Evolutionary conservation across 2,113 vertebrate species (phyloP), one percentile per base, ranked within the genome.

Genomic region (Zootoca vivipara): DNA sequence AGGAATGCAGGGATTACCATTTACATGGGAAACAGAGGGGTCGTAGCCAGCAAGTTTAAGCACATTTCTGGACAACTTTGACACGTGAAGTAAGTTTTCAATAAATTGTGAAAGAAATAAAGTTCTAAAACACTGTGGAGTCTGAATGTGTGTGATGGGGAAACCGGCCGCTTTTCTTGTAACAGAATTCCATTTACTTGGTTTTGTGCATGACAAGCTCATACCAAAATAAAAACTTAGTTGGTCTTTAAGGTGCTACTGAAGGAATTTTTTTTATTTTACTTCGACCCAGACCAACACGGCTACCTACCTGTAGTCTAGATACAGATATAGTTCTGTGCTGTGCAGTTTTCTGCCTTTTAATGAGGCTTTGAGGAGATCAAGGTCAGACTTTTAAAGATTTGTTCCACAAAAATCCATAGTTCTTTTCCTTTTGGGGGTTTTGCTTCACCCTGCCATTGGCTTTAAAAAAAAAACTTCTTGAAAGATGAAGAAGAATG

Each of bases 391-490:
- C 58, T 64, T 70, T 42, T 85, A 64, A 62, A 85, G 5, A 69
- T 90, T 82, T 94, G 84, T 90, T 84, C 73, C 70, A 78, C 35
- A 72, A 52, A 78, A 82, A 5, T 93, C 52, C 84, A 52, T 84
- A 85, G 83, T 22, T 78, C 46, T 24, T 24, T 88, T 87, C 15
- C 33, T 89, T 65, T 30, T n/a, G 67, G 1, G 72, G 90, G 52
- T 67, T 87, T 89, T 73, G 33, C 67, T 89, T 73, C 74, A 26
- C n/a, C 28, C 77, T 40, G 35, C 65, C 35, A 72, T 42, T 83
- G 72, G 22, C 12, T 75, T 77, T 82, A 72, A 58, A 72, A 80
- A 80, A 80, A 62, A 64, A 85, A 73, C 9, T 73, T 85, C 20
- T 89, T 83, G 87, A 24, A 78, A 87, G 89, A 87, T 30, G 56